Conservation (phyloP, 2,113 vertebrate genomes). For the Variabilichromis moorii region DNA sequence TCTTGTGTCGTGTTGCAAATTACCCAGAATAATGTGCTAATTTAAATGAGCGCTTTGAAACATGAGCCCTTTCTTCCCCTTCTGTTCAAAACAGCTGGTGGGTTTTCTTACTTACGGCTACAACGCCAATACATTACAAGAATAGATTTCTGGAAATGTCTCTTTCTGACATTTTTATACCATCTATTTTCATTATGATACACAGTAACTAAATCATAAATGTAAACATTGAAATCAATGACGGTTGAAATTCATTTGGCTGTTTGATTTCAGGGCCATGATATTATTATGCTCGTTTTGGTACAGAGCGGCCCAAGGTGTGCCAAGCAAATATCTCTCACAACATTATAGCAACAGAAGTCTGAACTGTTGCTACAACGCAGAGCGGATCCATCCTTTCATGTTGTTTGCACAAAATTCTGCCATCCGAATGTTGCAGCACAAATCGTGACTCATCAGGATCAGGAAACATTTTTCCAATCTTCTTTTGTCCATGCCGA, state of each 20-base stretch:
- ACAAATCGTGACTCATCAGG: neutral
- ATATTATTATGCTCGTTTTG: neutral
- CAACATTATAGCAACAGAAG: neutral
- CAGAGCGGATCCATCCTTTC: neutral
- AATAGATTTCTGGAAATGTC: neutral
- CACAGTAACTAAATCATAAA: neutral
- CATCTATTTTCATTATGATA: neutral
- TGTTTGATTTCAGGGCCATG: neutral
- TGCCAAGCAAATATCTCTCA: neutral
- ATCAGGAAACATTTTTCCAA: neutral
- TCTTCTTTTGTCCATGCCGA: neutral
- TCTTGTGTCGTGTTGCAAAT: neutral
- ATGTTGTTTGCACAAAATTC: neutral
- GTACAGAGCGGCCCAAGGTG: neutral
- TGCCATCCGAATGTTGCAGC: neutral
- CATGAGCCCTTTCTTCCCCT: neutral
- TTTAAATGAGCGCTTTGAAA: neutral
- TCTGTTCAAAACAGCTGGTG: neutral
- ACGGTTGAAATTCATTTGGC: neutral
- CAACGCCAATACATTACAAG: neutral
- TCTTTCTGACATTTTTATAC: neutral
- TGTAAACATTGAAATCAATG: neutral
- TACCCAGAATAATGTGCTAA: neutral
- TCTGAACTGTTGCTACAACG: neutral
- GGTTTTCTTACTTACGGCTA: neutral